A percentile compares a stretch with the other conserved stretches of the same genome.
Evolutionary conservation across 2,888 invertebrate species (phyloP).

Genomic region (Cancer borealis): DNA sequence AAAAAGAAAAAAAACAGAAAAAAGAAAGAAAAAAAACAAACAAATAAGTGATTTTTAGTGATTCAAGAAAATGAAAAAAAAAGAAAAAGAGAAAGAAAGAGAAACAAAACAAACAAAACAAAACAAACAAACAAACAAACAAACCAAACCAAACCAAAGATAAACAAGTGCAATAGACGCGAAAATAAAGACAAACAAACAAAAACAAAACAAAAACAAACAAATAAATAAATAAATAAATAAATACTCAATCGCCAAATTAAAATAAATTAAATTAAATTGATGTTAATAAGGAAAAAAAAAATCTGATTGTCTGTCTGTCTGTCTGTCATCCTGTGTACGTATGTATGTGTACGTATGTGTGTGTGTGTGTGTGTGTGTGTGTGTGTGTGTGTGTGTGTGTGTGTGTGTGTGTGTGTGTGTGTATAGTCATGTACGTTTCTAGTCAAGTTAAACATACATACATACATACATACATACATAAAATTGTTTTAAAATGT

Average conservation of each 20-base stretch:
- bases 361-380: background rate
- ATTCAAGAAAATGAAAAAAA: background rate
- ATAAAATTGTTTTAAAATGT: background rate
- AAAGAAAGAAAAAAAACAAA: background rate
- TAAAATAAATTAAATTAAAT: background rate
- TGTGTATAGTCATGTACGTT: background rate
- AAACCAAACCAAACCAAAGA: background rate
- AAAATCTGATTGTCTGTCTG: background rate
- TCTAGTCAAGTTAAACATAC: background rate
- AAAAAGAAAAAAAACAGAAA: background rate
- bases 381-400: too few relatives aligned
- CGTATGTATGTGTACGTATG: background rate
- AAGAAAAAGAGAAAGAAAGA: background rate
- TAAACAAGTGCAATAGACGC: too few relatives aligned
- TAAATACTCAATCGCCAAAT: background rate
- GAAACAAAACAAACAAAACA: background rate
- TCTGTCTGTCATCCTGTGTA: background rate
- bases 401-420: slow-evolving; percentile 1
- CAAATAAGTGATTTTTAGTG: background rate
- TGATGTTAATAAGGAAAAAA: background rate
- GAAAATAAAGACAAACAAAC: background rate
- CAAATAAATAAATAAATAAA: background rate
- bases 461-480: background rate
- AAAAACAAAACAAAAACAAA: background rate
- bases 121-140: background rate